A percentile compares a stretch with the other conserved stretches of the same genome.
These are phyloP conservation scores for Drosophila nigrodunni DNA, from an alignment of 1,140 invertebrate species.

Conservation along the genomic window DNA sequence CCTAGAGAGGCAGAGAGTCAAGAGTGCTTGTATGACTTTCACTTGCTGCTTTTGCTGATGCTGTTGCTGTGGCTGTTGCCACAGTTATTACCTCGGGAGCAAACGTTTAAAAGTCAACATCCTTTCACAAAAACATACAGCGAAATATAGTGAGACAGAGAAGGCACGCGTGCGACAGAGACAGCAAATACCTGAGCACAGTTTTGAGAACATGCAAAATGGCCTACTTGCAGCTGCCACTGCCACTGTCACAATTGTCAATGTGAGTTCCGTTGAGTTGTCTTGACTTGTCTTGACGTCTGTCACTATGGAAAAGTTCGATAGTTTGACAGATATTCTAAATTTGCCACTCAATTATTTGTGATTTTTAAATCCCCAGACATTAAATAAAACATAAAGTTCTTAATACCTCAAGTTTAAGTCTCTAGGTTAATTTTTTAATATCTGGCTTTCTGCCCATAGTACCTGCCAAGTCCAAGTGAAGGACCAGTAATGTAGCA, in stretches of 20 bases:
- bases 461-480: constrained; percentile 41
- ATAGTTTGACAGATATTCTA: too few relatives aligned
- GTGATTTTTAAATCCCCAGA: too few relatives aligned
- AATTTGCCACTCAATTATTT: too few relatives aligned
- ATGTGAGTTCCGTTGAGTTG: constrained; percentile 56
- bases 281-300: constrained; percentile 63
- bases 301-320: constrained; percentile 24
- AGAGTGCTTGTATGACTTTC: constrained; percentile 63
- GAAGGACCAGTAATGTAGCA: constrained; percentile 61
- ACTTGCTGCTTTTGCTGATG: constrained; percentile 29
- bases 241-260: constrained; percentile 54
- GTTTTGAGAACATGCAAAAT: constrained; percentile 56
- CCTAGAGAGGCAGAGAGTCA: constrained; percentile 5
- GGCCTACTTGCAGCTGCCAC: constrained; percentile 76
- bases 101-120: constrained; percentile 61
- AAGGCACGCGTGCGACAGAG: background rate
- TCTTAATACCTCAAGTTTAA: too few relatives aligned
- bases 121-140: constrained; percentile 5
- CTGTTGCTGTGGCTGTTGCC: constrained; percentile 1
- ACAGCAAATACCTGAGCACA: background rate
- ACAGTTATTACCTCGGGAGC: constrained; percentile 38
- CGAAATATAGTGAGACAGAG: constrained; percentile 2
- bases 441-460: too few relatives aligned
- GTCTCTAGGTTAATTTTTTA: too few relatives aligned
- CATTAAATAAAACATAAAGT: too few relatives aligned